Evolutionary conservation across 2,888 invertebrate species (phyloP).

Genomic region (Ectropis crepuscularia): DNA sequence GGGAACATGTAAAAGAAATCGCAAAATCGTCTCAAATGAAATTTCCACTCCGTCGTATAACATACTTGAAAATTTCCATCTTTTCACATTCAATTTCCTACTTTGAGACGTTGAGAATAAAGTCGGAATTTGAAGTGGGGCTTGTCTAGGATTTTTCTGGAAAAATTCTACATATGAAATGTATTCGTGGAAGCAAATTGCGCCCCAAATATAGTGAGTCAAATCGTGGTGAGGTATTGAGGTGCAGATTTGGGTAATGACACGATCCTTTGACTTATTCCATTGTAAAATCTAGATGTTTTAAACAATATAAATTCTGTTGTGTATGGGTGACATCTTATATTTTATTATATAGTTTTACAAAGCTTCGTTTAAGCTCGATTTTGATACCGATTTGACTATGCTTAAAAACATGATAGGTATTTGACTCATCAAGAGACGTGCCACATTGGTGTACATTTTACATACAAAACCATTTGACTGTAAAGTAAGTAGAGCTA

Average conservation of each 20-base stretch:
- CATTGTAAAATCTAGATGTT: background rate
- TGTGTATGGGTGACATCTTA: too few species aligned
- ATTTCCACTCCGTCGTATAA: slow-evolving; percentile 75
- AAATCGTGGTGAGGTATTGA: slow-evolving; percentile 34
- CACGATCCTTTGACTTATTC: slow-evolving; percentile 19
- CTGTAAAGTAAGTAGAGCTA: too few species aligned
- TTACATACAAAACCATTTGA: too few species aligned
- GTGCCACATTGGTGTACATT: too few species aligned
- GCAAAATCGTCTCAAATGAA: slow-evolving; percentile 81
- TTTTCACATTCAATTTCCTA: slow-evolving; percentile 35
- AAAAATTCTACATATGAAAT: slow-evolving; percentile 69
- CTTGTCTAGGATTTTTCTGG: slow-evolving; percentile 43
- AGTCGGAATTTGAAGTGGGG: slow-evolving; percentile 36
- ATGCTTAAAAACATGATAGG: too few species aligned
- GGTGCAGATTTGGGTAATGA: slow-evolving; percentile 28
- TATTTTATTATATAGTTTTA: too few species aligned
- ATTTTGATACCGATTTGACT: too few species aligned
- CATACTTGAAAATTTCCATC: slow-evolving; percentile 58
- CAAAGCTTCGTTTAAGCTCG: too few species aligned
- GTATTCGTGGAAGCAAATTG: slow-evolving; percentile 73
- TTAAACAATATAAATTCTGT: too few species aligned
- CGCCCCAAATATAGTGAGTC: slow-evolving; percentile 66
- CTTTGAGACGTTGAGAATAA: slow-evolving; percentile 31
- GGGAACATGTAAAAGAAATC: slow-evolving; percentile 70
- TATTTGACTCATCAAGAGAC: too few species aligned